Percentiles rank a stretch among this genome's conserved stretches.
phyloP scores from a whole-genome alignment of 2,888 invertebrate genomes.

The Acleris laterana region DNA sequence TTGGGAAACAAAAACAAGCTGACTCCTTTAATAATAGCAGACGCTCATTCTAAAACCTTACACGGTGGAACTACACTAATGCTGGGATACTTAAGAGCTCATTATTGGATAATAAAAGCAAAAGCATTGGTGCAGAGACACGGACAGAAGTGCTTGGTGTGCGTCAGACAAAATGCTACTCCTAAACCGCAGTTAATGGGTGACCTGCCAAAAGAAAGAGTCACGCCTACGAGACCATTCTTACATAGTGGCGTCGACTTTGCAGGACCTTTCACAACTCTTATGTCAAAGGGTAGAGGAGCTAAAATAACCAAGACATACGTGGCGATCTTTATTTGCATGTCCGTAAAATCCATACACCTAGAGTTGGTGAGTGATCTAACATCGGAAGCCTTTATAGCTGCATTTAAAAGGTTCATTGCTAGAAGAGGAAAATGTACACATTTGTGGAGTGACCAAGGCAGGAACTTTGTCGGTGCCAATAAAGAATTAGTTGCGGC shows the following conservation, averaged over 20 bases:
- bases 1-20: conserved; percentile 38
- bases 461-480: conserved; percentile 41
- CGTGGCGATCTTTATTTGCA: conserved; percentile 46
- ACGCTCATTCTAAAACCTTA: too few species aligned
- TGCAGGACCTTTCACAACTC: conserved; percentile 43
- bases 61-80: too few species aligned
- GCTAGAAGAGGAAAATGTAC: conserved; percentile 33
- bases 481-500: conserved; percentile 37
- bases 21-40: too few species aligned
- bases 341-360: conserved; percentile 44
- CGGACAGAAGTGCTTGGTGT: conserved; percentile 42
- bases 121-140: conserved; percentile 24
- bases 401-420: conserved; percentile 26
- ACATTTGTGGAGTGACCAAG: conserved; percentile 41
- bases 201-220: conserved; percentile 10
- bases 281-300: conserved; percentile 43
- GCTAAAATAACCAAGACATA: conserved; percentile 40
- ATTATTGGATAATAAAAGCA: too few species aligned
- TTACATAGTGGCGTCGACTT: conserved; percentile 41
- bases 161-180: conserved; percentile 40
- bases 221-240: conserved; percentile 14
- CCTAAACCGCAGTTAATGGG: conserved; percentile 8
- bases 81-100: too few species aligned
- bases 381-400: conserved; percentile 38
- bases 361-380: conserved; percentile 45